Evolutionary conservation across 1,140 invertebrate species (phyloP).

Genomic region (Lepidurus packardi): DNA sequence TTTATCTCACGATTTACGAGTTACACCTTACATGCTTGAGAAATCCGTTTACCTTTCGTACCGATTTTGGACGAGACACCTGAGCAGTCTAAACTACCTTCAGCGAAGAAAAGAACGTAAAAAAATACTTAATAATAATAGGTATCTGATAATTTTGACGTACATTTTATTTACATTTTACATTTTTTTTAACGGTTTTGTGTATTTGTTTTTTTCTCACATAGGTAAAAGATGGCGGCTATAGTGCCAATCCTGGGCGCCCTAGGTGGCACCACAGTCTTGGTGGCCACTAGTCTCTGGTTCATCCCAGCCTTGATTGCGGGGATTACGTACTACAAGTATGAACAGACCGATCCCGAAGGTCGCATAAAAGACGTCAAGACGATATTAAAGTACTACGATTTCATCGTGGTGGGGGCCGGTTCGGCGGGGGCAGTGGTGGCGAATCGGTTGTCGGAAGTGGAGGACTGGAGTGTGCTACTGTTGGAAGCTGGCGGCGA

Average conservation of each 20-base stretch:
- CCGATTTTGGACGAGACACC: too few relatives aligned
- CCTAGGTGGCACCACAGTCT: conserved; percentile 55
- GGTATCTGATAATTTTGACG: background rate
- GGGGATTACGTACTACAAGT: conserved; percentile 74
- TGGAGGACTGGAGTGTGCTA: conserved; percentile 74
- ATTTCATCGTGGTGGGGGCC: conserved; percentile 85
- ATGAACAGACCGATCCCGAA: conserved; percentile 64
- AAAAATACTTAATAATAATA: background rate
- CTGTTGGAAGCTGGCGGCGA: conserved; percentile 84
- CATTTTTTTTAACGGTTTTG: background rate
- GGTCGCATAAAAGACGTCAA: conserved; percentile 62
- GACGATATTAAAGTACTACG: conserved; percentile 52
- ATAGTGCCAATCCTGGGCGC: conserved; percentile 36
- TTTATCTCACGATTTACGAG: too few relatives aligned
- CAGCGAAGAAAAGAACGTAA: background rate
- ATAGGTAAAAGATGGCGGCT: conserved; percentile 26
- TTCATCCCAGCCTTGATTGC: conserved; percentile 72
- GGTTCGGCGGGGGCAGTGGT: conserved; percentile 93
- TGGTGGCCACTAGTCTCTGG: conserved; percentile 68
- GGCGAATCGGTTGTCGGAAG: conserved; percentile 76
- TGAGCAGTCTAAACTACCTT: conserved; percentile 7
- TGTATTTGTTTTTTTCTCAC: background rate
- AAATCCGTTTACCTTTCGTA: too few relatives aligned
- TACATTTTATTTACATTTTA: background rate
- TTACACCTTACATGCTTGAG: too few relatives aligned